phyloP scores from a whole-genome alignment of 2,888 invertebrate species.

The Lutraria lutraria region DNA sequence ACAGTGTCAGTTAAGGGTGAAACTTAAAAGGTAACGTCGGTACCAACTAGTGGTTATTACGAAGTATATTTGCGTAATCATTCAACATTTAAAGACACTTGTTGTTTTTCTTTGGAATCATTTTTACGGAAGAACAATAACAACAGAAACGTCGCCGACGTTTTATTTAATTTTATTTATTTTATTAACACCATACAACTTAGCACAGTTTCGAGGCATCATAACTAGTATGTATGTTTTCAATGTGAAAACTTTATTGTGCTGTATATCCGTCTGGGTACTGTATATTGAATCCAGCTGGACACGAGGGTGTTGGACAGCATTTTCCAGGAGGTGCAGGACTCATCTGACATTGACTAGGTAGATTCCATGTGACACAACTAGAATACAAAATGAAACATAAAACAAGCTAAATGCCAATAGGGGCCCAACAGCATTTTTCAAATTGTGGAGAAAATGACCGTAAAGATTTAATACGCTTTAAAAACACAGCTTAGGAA shows the following conservation, averaged over 20 bases:
- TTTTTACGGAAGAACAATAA: not conserved
- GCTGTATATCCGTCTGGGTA: conserved; percentile 64
- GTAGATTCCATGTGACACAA: conserved; percentile 67
- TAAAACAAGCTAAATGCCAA: not conserved
- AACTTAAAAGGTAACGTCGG: not conserved
- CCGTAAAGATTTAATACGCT: too few relatives aligned
- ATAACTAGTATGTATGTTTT: not conserved
- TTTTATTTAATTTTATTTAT: not conserved
- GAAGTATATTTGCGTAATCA: too few relatives aligned
- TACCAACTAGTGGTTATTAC: too few relatives aligned
- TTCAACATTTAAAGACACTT: too few relatives aligned
- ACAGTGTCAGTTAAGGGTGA: not conserved
- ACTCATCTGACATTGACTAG: conserved; percentile 56
- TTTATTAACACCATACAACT: not conserved
- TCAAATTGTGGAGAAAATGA: too few relatives aligned
- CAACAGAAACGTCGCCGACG: not conserved
- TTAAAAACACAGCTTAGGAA: too few relatives aligned
- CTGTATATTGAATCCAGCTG: conserved; percentile 58
- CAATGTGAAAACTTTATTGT: conserved; percentile 4
- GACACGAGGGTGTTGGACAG: conserved; percentile 69
- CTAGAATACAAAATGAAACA: conserved; percentile 48
- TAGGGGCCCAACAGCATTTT: too few relatives aligned
- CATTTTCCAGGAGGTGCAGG: conserved; percentile 71
- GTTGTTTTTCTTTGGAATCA: not conserved
- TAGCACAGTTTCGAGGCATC: conserved; percentile 20